Evolutionary conservation across 2,113 vertebrate species (phyloP), one percentile per base, ranked within the genome.

Genomic region (Tapirus terrestris): DNA sequence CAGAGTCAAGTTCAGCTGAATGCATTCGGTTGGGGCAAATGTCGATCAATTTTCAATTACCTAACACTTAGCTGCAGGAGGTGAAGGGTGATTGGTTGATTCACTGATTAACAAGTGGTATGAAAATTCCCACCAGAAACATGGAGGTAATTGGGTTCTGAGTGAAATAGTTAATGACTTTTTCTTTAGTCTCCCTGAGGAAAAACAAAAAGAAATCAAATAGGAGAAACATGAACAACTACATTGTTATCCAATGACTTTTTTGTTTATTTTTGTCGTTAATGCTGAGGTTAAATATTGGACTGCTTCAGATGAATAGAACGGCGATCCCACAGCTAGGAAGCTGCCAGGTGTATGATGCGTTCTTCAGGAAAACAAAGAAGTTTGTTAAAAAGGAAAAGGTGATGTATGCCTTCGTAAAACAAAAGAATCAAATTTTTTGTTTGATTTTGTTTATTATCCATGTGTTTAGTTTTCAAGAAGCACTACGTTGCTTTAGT

Each of bases 21-120:
- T 91, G 39, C 2, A 21, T 25, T 87, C 14, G n/a, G 65, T 84
- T 33, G 63, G 56, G 31, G n/a, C 3, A 97, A 76, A 90, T n/a
- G 11, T 3, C 14, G 70, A 75, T 93, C 58, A 90, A 70, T 91
- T 96, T 96, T 96, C 56, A 97, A 93, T 91, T 94, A 87, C 27
- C 65, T 48, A 80, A 81, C 13, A 58, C 87, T 96, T 82, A 97
- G 39, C 72, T 84, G 85, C 4, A 92, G 72, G 27, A 95, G 10
- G 13, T 96, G 63, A 89, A 75, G n/a, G 94, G 5, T 16, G 43
- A 94, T 76, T 91, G 91, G 77, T n/a, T 94, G 31, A 65, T 85
- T 80, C 31, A 60, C 94, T 94, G 39, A 91, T 73, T 72, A 77
- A 56, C 27, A 63, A 11, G 48, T 68, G 23, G 76, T 43, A 91